Conservation (phyloP, 1,140 invertebrate genomes). For the Drosophila equinoxialis region DNA sequence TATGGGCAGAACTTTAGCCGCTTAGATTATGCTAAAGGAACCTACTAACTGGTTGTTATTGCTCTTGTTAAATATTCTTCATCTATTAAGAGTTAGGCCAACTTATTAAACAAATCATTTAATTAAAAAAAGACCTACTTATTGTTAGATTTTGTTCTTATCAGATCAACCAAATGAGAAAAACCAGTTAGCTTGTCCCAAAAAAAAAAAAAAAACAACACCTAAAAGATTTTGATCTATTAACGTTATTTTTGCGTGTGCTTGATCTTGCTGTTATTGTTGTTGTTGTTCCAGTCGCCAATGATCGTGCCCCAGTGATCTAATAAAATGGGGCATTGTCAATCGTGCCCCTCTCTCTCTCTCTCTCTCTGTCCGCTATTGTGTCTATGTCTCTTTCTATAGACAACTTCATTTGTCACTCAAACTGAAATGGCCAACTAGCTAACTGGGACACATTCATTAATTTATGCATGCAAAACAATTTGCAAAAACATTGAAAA, state of each 20-base stretch:
- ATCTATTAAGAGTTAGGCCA: neutral
- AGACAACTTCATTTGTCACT: conserved; percentile 56
- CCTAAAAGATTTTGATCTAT: conserved; percentile 43
- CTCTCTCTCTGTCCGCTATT: conserved; percentile 16
- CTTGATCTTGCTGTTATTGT: conserved; percentile 30
- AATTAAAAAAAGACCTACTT: neutral
- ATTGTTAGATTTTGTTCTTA: neutral
- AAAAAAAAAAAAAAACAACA: neutral
- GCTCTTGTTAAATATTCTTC: too few relatives aligned
- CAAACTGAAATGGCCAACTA: conserved; percentile 40
- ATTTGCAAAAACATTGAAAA: conserved; percentile 51
- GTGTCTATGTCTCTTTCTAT: neutral
- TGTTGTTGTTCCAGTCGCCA: conserved; percentile 15
- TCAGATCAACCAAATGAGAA: conserved; percentile 26
- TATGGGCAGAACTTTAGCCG: too few relatives aligned
- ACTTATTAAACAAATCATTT: neutral
- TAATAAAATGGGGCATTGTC: conserved; percentile 54
- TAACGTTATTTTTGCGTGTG: conserved; percentile 24
- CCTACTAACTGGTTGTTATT: too few relatives aligned
- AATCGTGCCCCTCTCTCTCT: conserved; percentile 33
- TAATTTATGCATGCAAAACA: conserved; percentile 73
- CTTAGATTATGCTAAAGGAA: too few relatives aligned
- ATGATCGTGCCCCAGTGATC: conserved; percentile 51
- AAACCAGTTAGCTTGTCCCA: conserved; percentile 44
- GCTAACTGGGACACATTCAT: conserved; percentile 70